phyloP scores from a whole-genome alignment of 2,113 vertebrate genomes.

The Spizaetus ornatus region DNA sequence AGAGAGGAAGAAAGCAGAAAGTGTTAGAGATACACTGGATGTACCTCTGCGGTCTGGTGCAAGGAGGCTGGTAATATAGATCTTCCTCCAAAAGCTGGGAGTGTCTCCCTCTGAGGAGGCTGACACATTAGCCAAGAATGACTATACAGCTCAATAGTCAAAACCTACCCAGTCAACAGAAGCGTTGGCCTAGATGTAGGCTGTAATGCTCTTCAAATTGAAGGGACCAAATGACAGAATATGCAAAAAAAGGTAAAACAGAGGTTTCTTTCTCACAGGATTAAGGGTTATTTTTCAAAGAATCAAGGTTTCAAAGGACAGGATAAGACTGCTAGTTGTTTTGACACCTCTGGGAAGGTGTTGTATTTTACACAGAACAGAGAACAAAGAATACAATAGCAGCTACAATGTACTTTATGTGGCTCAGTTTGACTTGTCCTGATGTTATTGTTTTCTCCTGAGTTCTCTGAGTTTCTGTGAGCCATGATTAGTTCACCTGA shows the following conservation, averaged over 20 bases:
- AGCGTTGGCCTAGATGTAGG: too few relatives aligned
- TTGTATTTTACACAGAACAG: neutral
- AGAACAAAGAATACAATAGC: neutral
- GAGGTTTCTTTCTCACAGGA: neutral
- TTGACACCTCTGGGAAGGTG: neutral
- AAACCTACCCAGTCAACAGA: neutral
- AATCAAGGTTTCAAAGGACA: neutral
- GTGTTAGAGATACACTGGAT: too few relatives aligned
- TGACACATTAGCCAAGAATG: too few relatives aligned
- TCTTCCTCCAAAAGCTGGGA: neutral
- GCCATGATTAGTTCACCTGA: neutral
- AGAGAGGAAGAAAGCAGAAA: neutral
- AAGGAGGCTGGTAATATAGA: neutral
- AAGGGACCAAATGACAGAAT: neutral
- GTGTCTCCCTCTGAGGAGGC: too few relatives aligned
- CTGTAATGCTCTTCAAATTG: rapidly evolving
- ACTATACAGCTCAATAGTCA: neutral
- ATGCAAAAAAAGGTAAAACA: neutral
- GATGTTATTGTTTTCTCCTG: neutral
- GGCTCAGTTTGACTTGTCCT: neutral
- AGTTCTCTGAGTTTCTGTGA: neutral
- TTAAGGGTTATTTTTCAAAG: neutral
- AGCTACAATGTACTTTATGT: rapidly evolving
- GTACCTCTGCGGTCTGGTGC: neutral
- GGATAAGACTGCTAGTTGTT: neutral